These are phyloP conservation scores for Euplagia quadripunctaria DNA, from an alignment of 2,888 invertebrate genomes.

Conservation along the genomic window DNA sequence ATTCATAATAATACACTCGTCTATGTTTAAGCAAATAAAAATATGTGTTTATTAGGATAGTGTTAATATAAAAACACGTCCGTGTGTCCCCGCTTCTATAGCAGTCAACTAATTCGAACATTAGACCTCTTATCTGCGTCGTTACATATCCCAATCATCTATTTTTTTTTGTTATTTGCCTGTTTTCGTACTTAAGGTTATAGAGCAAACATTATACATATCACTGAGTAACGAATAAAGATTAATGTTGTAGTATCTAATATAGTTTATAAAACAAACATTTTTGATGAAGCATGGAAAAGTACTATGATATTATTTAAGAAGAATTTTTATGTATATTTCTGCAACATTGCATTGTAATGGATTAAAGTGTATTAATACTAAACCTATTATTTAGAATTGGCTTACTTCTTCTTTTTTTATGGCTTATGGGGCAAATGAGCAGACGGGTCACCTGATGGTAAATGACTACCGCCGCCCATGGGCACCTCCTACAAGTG, in stretches of 20 bases:
- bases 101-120: slow-evolving; percentile 42
- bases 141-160: slow-evolving; percentile 57
- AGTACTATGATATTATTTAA: not conserved
- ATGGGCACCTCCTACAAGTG: too few species aligned
- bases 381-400: not conserved
- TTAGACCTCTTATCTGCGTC: slow-evolving; percentile 57
- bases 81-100: slow-evolving; percentile 37
- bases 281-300: slow-evolving; percentile 3
- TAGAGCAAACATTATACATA: slow-evolving; percentile 12
- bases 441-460: too few species aligned
- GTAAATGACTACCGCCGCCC: too few species aligned
- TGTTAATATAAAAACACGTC: slow-evolving; percentile 3
- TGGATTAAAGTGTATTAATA: not conserved
- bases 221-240: not conserved
- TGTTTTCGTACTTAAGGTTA: slow-evolving; percentile 28
- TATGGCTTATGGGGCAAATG: not conserved
- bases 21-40: not conserved
- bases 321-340: not conserved
- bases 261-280: slow-evolving; percentile 2
- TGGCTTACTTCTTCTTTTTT: not conserved
- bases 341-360: not conserved
- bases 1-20: not conserved
- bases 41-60: not conserved
- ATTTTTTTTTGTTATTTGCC: slow-evolving; percentile 46
- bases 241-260: not conserved